Evolutionary conservation across 2,113 vertebrate genomes (phyloP), one percentile per base, ranked within the genome.

Genomic region (Nestor notabilis): DNA sequence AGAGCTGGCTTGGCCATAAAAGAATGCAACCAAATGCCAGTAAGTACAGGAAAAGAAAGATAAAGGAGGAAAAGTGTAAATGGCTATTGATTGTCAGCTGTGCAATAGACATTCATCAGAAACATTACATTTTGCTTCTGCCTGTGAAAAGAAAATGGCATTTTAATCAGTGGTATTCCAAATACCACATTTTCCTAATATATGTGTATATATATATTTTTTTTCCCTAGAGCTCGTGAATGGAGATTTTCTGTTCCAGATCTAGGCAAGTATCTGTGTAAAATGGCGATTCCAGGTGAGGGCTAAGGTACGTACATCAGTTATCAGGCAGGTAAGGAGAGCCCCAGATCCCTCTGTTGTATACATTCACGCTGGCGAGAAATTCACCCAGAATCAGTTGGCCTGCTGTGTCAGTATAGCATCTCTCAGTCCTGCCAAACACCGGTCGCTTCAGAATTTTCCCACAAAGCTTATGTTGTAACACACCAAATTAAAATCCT

Each of bases 401-500:
- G 61, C 29, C 56, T n/a, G 72, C 60, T 35, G n/a, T 3, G 37
- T 61, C 35, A 75, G 5, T 24, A 79, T 10, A 86, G 49, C 23
- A 43, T 90, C 95, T 89, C 84, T 88, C 68, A 83, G 68, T 68
- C 75, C 93, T 15, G 43, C 91, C 87, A 83, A 87, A 70, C 72
- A 58, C 83, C 72, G 83, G 91, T 85, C 5, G 7, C 61, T 87
- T 90, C 55, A 87, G 77, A 90, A 66, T 92, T 84, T 24, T 95
- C 88, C 95, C 91, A 89, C 78, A 95, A 84, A 97, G 89, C 82
- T 93, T 71, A 69, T 18, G 82, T 66, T 83, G 83, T 52, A 81
- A 55, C 50, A 94, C 43, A 76, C 25, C 77, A 93, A 63, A 95
- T 94, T 95, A 94, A 97, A 96, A 91, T 33, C 75, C 87, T 55